phyloP scores from a whole-genome alignment of 2,888 invertebrate species.

The Hemithea aestivaria region DNA sequence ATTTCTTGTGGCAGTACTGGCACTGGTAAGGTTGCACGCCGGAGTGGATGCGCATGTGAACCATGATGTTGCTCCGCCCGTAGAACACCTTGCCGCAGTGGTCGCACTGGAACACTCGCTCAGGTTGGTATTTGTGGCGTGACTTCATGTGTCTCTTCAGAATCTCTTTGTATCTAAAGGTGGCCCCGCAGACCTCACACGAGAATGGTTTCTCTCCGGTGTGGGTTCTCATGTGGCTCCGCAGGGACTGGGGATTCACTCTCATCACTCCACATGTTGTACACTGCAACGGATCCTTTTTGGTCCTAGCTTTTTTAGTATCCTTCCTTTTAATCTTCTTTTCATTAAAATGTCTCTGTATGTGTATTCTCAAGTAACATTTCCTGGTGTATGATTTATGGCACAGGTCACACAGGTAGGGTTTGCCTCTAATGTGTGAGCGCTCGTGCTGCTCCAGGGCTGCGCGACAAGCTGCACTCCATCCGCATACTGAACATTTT shows the following conservation, averaged over 20 bases:
- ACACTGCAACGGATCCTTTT: constrained; percentile 51
- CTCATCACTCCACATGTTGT: constrained; percentile 53
- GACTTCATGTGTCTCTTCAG: constrained; percentile 55
- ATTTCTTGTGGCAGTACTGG: constrained; percentile 51
- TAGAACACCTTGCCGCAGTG: constrained; percentile 65
- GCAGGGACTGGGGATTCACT: constrained; percentile 53
- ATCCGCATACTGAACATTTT: constrained; percentile 22
- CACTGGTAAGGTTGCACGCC: constrained; percentile 63
- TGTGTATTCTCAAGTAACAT: constrained; percentile 16
- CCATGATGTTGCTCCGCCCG: constrained; percentile 59
- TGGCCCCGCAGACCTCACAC: constrained; percentile 48
- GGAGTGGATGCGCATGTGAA: constrained; percentile 63
- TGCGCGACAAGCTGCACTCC: constrained; percentile 16
- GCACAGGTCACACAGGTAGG: constrained; percentile 22
- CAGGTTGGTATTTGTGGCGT: constrained; percentile 33
- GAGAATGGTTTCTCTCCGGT: constrained; percentile 64
- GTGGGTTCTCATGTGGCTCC: constrained; percentile 61
- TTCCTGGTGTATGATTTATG: constrained; percentile 19
- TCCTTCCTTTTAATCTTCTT: constrained; percentile 1
- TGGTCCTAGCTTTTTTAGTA: constrained; percentile 27
- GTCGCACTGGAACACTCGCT: constrained; percentile 52
- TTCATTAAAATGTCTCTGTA: constrained; percentile 16
- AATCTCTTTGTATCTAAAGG: constrained; percentile 55
- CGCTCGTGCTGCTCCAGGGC: constrained; percentile 22
- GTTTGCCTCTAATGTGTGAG: constrained; percentile 25